Percentiles rank a stretch among this genome's conserved stretches.
Conservation (phyloP, 2,888 invertebrate genomes). For the Bursaphelenchus okinawaensis region DNA sequence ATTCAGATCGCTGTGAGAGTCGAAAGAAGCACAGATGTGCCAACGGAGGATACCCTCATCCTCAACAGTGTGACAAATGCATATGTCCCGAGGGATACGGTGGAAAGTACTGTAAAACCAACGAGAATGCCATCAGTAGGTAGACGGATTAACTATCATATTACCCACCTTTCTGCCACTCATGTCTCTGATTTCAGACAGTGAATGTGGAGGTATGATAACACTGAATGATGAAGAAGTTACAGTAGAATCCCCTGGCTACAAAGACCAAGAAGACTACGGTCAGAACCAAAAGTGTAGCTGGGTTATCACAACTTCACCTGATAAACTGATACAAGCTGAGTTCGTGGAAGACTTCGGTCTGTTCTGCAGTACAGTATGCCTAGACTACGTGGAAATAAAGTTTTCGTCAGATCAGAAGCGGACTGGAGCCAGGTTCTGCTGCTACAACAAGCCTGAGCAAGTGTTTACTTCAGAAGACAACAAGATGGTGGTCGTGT, state of each 20-base stretch:
- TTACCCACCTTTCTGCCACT: background rate
- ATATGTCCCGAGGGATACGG: conserved; percentile 54
- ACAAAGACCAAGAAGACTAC: conserved; percentile 33
- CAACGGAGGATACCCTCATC: conserved; percentile 55
- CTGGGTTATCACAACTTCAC: conserved; percentile 44
- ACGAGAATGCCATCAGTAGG: conserved; percentile 42
- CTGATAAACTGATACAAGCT: conserved; percentile 37
- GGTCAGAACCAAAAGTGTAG: conserved; percentile 46
- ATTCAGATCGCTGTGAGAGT: conserved; percentile 34
- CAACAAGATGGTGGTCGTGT: conserved; percentile 79
- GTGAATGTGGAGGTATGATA: conserved; percentile 48
- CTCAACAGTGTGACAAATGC: conserved; percentile 37
- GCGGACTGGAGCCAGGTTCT: conserved; percentile 54
- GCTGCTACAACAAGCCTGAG: conserved; percentile 65
- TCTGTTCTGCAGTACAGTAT: conserved; percentile 54
- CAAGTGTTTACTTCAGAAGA: conserved; percentile 94
- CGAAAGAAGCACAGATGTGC: conserved; percentile 30
- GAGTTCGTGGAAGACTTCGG: conserved; percentile 55
- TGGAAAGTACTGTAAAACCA: conserved; percentile 40
- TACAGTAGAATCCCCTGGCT: conserved; percentile 32
- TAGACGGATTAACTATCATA: background rate
- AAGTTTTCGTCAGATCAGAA: conserved; percentile 48
- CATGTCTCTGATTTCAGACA: conserved; percentile 33
- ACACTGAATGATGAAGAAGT: conserved; percentile 20
- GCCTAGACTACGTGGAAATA: conserved; percentile 55